Evolutionary conservation across 2,113 vertebrate species (phyloP).

Genomic region (Talpa occidentalis): DNA sequence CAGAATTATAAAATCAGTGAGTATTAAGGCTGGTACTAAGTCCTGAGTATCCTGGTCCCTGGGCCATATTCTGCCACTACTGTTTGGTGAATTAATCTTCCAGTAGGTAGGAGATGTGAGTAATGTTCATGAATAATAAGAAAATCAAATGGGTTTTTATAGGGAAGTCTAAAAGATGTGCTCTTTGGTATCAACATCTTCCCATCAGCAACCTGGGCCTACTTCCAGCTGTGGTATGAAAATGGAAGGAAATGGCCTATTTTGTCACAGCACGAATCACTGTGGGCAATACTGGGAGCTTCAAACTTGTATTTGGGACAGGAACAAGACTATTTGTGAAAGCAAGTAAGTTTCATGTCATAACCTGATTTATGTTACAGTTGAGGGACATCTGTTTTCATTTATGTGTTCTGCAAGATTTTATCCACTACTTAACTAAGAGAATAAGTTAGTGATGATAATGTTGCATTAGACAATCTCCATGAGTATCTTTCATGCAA

Average conservation of each 20-base stretch:
- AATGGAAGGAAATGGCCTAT: constrained; percentile 46
- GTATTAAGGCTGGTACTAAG: not conserved
- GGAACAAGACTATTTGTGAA: constrained; percentile 61
- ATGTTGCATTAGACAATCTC: not conserved
- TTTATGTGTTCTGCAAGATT: not conserved
- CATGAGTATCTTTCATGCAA: not conserved
- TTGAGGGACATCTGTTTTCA: not conserved
- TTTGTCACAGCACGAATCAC: constrained; percentile 72
- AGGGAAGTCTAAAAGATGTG: not conserved
- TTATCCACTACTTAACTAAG: constrained; percentile 30
- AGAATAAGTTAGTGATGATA: not conserved
- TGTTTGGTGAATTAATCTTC: not conserved
- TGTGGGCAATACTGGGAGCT: constrained; percentile 57
- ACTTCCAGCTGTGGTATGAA: not conserved
- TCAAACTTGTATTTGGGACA: constrained; percentile 56
- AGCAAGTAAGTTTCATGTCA: constrained; percentile 60
- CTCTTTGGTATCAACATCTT: not conserved
- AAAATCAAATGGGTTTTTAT: not conserved
- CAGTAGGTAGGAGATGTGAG: not conserved
- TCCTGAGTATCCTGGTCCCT: not conserved
- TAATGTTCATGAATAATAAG: not conserved
- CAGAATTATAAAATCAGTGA: not conserved
- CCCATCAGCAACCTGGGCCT: not conserved
- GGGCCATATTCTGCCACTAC: not conserved
- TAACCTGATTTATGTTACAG: constrained; percentile 23